Base-by-base conservation (phyloP, 1,140 invertebrate species). In the Kradibia gibbosae region DNA sequence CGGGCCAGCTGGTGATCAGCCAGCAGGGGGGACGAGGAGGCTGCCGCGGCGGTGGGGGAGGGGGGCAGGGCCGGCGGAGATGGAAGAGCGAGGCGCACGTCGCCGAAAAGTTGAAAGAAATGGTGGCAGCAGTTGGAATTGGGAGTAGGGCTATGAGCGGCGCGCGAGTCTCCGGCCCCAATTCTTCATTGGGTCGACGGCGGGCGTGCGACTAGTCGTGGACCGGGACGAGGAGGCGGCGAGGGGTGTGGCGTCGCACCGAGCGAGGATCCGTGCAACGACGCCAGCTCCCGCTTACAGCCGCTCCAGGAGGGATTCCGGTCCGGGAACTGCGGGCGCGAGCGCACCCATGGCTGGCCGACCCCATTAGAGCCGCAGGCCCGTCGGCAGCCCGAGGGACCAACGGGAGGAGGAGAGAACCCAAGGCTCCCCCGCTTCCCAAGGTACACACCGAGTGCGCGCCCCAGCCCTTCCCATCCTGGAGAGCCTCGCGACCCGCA, bases 101-200 rank as follows among this genome's bases (percentile, higher is more conserved):
- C 34, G 34, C 62, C 62, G 36, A 65, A 67, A 67, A 67, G 3
- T 39, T 39, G 7, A 20, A 39, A 67, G 62, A 67, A 67, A 67
- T 67, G 62, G 62, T 67, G 62, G 36, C 34, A 7, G 36, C 34
- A 20, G 20, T 53, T 22, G 34, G 34, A 15, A 10, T 2, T 22
- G 17, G 20, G 36, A 0, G 2, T 31, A 67, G 36, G 34, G 39
- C 17, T 22, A 1, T 5, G 25, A 39, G 22, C 20, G 34, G 34
- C 22, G 1, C 31, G 60, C 17, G 31, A 65, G 31, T 36, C 1
- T 36, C 13, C 22, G 25, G 15, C 62, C 34, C 20, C 7, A 17
- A 8, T 60, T n/a, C 17, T 67, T 67, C 62, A 39, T 39, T 67
- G 62, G 62, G 62, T 67, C 20, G 34, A 39, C 62, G 34, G 62